A percentile compares a stretch with the other conserved stretches of the same genome.
Conservation (phyloP, 2,888 invertebrate species). For the Amphiduros pacificus region DNA sequence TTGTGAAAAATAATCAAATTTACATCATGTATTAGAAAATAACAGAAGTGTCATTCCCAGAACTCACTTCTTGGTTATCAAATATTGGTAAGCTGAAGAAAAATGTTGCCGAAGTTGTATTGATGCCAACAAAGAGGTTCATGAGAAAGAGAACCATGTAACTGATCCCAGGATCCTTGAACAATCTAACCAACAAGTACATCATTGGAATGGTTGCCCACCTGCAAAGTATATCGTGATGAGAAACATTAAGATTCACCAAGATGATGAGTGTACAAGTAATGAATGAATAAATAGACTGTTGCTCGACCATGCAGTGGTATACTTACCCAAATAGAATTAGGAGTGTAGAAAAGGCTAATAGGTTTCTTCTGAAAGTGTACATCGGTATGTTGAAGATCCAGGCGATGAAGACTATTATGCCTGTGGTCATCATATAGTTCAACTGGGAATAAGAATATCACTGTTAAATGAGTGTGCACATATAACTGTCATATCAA, state of each 20-base stretch:
- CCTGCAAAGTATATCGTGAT: too few relatives aligned
- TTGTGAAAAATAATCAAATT: too few relatives aligned
- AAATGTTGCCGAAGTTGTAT: constrained; percentile 45
- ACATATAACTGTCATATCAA: too few relatives aligned
- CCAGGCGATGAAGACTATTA: constrained; percentile 47
- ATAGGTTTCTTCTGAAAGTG: constrained; percentile 52
- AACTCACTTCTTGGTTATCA: constrained; percentile 6
- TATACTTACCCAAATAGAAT: constrained; percentile 58
- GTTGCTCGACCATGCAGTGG: too few relatives aligned
- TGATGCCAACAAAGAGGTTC: constrained; percentile 55
- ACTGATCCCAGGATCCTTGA: constrained; percentile 53
- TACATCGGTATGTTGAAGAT: constrained; percentile 54
- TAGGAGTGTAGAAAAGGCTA: constrained; percentile 48
- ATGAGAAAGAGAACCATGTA: constrained; percentile 58
- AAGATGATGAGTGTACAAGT: neutral
- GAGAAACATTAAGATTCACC: too few relatives aligned
- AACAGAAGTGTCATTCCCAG: too few relatives aligned
- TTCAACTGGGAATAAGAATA: constrained; percentile 34
- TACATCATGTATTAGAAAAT: too few relatives aligned
- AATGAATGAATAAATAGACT: too few relatives aligned
- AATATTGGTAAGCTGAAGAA: constrained; percentile 26
- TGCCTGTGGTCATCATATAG: constrained; percentile 44
- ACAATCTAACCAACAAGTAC: constrained; percentile 38
- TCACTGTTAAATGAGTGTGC: neutral
- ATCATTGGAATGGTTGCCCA: constrained; percentile 3